A percentile compares a stretch with the other conserved stretches of the same genome.
Evolutionary conservation across 2,888 invertebrate genomes (phyloP).

Genomic region (Nowickia ferox): DNA sequence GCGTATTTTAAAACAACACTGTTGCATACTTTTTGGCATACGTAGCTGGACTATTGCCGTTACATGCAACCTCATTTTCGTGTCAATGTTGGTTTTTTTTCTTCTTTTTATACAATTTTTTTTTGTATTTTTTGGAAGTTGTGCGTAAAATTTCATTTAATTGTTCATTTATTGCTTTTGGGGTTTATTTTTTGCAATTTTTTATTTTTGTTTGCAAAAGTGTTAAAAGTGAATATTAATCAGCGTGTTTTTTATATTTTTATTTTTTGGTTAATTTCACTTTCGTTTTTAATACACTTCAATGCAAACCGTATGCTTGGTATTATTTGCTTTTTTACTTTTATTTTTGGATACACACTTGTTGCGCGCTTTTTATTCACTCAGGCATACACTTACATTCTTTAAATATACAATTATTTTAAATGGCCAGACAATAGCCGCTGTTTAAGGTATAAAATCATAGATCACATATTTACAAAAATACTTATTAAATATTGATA

Average conservation of each 20-base stretch:
- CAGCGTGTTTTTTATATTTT: constrained; percentile 54
- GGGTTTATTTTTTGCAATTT: constrained; percentile 50
- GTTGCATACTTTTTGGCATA: constrained; percentile 58
- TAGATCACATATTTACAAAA: not conserved
- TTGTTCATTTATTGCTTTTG: constrained; percentile 69
- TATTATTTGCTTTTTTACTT: not conserved
- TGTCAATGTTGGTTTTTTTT: constrained; percentile 46
- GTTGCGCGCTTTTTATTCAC: constrained; percentile 30
- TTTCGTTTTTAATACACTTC: constrained; percentile 42
- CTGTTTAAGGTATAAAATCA: not conserved
- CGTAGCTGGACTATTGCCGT: constrained; percentile 33
- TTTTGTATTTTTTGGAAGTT: constrained; percentile 60
- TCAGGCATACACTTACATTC: not conserved
- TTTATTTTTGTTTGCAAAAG: constrained; percentile 41
- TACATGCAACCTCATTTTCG: constrained; percentile 56
- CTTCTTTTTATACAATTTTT: constrained; percentile 31
- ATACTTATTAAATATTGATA: not conserved
- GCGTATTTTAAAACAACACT: constrained; percentile 45
- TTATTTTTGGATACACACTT: constrained; percentile 43
- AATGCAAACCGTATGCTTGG: not conserved
- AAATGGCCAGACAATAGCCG: too few species aligned
- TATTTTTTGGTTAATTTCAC: constrained; percentile 58
- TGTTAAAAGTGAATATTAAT: constrained; percentile 69
- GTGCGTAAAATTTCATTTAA: constrained; percentile 71
- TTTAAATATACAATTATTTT: constrained; percentile 10